Evolutionary conservation across 2,888 invertebrate species (phyloP), one percentile per base, ranked within the genome.

Genomic region (Thecophora atra): DNA sequence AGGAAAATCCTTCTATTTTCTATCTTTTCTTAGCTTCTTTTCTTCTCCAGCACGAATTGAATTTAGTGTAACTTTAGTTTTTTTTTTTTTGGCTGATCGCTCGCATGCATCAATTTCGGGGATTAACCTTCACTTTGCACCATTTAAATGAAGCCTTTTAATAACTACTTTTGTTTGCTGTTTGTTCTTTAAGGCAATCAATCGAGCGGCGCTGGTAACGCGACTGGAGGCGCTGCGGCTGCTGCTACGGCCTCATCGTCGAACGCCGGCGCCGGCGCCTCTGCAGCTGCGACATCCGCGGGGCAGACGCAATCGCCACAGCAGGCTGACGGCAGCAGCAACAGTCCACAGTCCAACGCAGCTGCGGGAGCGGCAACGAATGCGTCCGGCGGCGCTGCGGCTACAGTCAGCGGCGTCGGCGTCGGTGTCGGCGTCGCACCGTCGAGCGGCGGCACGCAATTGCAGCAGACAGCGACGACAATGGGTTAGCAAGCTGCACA

Each of bases 401-500:
- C 70, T 76, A 77, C 37, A 77, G 58, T 58, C 15, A 72, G 75
- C 74, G 72, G 70, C 44, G 66, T 64, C 19, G 77, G 76, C 69
- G 78, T n/a, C 73, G 64, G 70, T 74, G 70, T n/a, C 74, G 72
- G 70, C 44, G 66, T 64, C 19, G 77, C 75, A n/a, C n/a, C n/a
- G n/a, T n/a, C n/a, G n/a, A 74, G 76, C 74, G 76, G 71, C 21
- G 73, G 73, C 70, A 73, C 76, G 74, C 79, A 78, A 77, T 77
- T 78, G 78, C 82, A 80, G 76, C 81, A 80, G 77, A 78, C 82
- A 79, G 79, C 83, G 80, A 81, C 84, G 79, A 82, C 84, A 81
- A 81, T 84, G 83, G 84, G 84, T 84, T 84, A 83, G 84, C 84
- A 78, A 78, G 77, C 75, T 76, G 73, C 76, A 74, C 74, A 76